These are phyloP conservation scores for Megalops cyprinoides DNA, from an alignment of 2,797 vertebrate species.

Conservation along the genomic window DNA sequence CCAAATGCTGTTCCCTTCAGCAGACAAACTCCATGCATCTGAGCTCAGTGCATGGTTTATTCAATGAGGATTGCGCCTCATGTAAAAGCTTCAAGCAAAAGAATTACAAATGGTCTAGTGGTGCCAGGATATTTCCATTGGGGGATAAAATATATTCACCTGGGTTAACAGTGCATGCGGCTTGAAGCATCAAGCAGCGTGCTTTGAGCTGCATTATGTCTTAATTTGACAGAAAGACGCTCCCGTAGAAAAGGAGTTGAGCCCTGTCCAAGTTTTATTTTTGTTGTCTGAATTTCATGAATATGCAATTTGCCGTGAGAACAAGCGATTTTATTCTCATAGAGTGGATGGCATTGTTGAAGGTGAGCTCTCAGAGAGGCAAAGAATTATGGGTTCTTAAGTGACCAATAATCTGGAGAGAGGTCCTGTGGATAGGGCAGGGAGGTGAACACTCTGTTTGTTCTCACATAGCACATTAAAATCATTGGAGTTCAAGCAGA, in stretches of 20 bases:
- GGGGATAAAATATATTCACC: neutral
- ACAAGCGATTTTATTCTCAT: neutral
- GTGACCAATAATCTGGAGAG: neutral
- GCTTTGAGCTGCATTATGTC: constrained; percentile 10
- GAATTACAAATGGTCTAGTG: neutral
- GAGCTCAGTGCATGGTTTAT: neutral
- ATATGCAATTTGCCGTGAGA: neutral
- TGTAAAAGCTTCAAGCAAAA: constrained; percentile 16
- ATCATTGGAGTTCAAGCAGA: neutral
- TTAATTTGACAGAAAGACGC: constrained; percentile 9
- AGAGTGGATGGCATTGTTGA: neutral
- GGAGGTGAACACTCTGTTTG: too few relatives aligned
- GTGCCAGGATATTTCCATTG: neutral
- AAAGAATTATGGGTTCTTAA: neutral
- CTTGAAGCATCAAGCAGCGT: neutral
- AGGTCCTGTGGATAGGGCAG: neutral
- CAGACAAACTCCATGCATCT: neutral
- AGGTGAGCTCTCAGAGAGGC: neutral
- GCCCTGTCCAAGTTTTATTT: constrained; percentile 7
- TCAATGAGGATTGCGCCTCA: neutral
- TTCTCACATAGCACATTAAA: too few relatives aligned
- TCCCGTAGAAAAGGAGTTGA: constrained; percentile 12
- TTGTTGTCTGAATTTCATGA: constrained; percentile 18
- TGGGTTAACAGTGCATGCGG: neutral
- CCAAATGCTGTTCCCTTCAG: neutral